Evolutionary conservation across 2,113 vertebrate species (phyloP).

Genomic region (Cryptomyrus ogoouensis): DNA sequence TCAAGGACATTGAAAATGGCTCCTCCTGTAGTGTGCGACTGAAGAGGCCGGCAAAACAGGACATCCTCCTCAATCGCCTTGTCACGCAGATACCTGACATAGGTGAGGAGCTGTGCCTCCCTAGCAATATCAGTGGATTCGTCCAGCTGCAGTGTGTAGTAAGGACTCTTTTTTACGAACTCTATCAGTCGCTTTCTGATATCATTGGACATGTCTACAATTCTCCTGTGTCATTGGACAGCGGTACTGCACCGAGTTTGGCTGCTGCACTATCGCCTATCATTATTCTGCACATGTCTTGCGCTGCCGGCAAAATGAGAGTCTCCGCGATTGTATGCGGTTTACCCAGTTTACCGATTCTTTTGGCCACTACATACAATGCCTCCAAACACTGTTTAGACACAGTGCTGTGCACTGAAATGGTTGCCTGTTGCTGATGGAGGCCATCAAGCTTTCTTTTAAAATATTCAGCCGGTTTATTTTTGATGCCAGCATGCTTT

Average conservation of each 20-base stretch:
- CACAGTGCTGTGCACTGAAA: too few relatives aligned
- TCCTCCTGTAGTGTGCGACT: conserved; percentile 8
- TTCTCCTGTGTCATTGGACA: neutral
- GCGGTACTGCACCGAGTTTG: neutral
- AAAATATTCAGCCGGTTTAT: neutral
- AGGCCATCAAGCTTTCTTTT: neutral
- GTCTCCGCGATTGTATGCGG: neutral
- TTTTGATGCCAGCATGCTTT: neutral
- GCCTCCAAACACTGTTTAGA: too few relatives aligned
- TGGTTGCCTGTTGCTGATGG: neutral
- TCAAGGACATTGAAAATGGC: conserved; percentile 17
- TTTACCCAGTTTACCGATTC: too few relatives aligned
- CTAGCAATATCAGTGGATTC: conserved; percentile 12
- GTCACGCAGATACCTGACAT: neutral
- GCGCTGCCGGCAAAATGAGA: neutral
- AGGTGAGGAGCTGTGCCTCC: neutral
- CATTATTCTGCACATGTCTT: neutral
- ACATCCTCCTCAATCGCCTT: conserved; percentile 16
- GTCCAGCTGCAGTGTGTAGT: neutral
- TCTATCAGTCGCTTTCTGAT: neutral
- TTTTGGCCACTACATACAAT: too few relatives aligned
- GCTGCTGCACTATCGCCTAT: neutral
- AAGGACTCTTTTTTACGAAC: neutral
- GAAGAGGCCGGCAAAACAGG: conserved; percentile 17
- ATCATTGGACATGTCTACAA: neutral